These are phyloP conservation scores for Slavum lentiscoides DNA, from an alignment of 2,888 invertebrate species.

Conservation along the genomic window DNA sequence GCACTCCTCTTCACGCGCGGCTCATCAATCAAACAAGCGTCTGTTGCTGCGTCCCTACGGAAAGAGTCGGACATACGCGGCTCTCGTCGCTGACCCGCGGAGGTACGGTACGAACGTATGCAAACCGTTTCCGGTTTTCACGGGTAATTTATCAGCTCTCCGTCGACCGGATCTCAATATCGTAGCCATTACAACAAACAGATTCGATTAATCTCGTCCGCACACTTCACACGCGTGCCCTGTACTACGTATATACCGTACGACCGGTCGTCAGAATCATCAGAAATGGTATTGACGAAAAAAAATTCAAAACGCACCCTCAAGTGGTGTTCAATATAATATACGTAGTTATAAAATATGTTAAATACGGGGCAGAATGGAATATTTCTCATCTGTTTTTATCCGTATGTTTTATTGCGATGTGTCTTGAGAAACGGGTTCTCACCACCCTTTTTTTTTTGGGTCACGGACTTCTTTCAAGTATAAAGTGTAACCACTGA, in stretches of 20 bases:
- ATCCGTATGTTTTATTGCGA: no score
- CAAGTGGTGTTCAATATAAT: no score
- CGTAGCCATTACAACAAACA: not conserved
- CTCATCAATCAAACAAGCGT: constrained; percentile 40
- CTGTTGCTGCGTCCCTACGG: not conserved
- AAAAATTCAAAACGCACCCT: no score
- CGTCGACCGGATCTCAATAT: constrained; percentile 12
- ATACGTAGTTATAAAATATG: no score
- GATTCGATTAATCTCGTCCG: constrained; percentile 40
- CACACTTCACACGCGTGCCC: not conserved
- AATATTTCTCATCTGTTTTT: no score
- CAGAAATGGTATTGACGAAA: not conserved
- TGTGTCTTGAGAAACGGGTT: no score
- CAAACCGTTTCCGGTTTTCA: constrained; percentile 51
- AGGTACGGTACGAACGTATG: constrained; percentile 37
- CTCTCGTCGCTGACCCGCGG: constrained; percentile 46
- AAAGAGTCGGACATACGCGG: not conserved
- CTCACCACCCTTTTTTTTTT: no score
- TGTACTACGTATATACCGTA: no score
- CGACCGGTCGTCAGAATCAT: not conserved
- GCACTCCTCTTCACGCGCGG: not conserved
- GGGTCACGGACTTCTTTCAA: no score
- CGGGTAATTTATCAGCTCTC: constrained; percentile 44
- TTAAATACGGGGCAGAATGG: no score
- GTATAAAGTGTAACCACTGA: no score